phyloP scores from a whole-genome alignment of 2,113 vertebrate species.

The Equus przewalskii region DNA sequence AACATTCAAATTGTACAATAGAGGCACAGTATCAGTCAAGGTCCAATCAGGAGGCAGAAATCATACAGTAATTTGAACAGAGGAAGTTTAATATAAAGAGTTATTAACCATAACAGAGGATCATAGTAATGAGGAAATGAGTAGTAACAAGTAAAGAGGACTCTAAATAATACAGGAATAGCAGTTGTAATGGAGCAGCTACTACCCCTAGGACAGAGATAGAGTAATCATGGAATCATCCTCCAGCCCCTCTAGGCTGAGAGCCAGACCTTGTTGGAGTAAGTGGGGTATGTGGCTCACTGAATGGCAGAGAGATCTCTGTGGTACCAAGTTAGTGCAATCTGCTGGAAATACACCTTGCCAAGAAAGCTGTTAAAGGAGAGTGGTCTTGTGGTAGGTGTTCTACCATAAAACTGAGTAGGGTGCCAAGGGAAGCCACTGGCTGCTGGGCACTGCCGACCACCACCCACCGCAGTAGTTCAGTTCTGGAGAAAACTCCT shows the following conservation, averaged over 20 bases:
- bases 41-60: neutral
- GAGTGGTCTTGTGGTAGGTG: neutral
- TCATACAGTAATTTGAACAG: slow-evolving; percentile 17
- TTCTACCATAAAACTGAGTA: neutral
- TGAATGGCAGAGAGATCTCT: neutral
- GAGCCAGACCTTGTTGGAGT: neutral
- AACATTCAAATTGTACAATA: neutral
- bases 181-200: neutral
- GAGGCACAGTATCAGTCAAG: neutral
- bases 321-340: neutral
- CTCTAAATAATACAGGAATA: neutral
- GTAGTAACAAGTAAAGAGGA: neutral
- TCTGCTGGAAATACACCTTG: neutral
- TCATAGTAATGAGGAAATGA: neutral
- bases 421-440: neutral
- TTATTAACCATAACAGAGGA: slow-evolving; percentile 16
- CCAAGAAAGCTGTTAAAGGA: neutral
- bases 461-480: no score
- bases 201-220: neutral
- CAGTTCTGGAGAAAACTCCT: neutral
- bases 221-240: neutral
- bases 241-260: neutral
- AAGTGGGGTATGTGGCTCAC: neutral
- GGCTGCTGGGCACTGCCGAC: neutral
- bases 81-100: slow-evolving; percentile 29